Percentiles rank a stretch among this genome's conserved stretches.
These are phyloP conservation scores for Napeogenes sylphis DNA, from an alignment of 2,888 invertebrate genomes.

Conservation along the genomic window DNA sequence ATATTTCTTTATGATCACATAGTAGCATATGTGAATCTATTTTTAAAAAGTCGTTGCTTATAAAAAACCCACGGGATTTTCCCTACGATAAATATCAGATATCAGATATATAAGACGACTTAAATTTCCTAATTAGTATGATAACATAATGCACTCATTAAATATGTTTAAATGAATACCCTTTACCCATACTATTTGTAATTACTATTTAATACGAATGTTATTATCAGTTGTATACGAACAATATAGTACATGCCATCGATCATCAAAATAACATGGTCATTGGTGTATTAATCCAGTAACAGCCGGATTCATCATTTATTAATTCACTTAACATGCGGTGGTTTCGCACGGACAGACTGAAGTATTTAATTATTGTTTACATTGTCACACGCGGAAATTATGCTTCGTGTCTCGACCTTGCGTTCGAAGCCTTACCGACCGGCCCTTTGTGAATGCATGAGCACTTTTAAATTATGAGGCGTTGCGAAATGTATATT, in stretches of 20 bases:
- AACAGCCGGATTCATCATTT: slow-evolving; percentile 35
- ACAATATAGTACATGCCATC: slow-evolving; percentile 11
- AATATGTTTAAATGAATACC: too few relatives aligned
- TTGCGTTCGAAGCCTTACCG: slow-evolving; percentile 28
- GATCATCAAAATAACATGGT: slow-evolving; percentile 32
- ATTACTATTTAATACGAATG: background rate
- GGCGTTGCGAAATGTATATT: slow-evolving; percentile 4
- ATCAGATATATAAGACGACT: too few relatives aligned
- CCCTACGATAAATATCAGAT: too few relatives aligned
- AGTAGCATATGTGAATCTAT: too few relatives aligned
- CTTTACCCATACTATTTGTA: too few relatives aligned
- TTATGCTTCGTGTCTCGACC: slow-evolving; percentile 35
- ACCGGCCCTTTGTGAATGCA: slow-evolving; percentile 1
- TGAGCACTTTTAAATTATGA: slow-evolving; percentile 1
- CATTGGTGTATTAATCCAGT: slow-evolving; percentile 45
- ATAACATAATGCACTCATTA: too few relatives aligned
- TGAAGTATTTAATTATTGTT: slow-evolving; percentile 49
- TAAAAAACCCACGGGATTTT: too few relatives aligned
- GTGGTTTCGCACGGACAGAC: slow-evolving; percentile 12
- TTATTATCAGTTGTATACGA: background rate
- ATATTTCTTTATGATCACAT: background rate
- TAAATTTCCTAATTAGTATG: too few relatives aligned
- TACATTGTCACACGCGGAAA: slow-evolving; percentile 48
- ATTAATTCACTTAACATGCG: slow-evolving; percentile 14
- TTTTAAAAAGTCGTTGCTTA: too few relatives aligned